Base-by-base conservation (phyloP, 2,113 vertebrate species). In the Hippocampus guttulatus region DNA sequence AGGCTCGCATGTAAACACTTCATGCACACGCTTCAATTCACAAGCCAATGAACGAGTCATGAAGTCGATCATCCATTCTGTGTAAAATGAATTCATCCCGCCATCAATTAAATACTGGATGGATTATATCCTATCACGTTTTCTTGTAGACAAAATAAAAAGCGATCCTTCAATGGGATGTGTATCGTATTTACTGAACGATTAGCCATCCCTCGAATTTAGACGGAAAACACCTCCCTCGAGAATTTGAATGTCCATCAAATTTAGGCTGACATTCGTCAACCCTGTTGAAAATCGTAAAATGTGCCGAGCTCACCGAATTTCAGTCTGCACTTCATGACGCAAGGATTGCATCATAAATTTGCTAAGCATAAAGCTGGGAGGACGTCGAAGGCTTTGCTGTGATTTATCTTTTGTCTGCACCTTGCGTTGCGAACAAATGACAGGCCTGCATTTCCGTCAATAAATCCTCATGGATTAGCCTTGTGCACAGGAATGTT, bases 401-500 rank as follows among this genome's bases (percentile, higher is more conserved):
- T 54, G n/a, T 15, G 40, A 8, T 69, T 47, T 16, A 21, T 30
- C 7, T 33, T 21, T 11, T n/a, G 8, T 38, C 74, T 20, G 64
- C 20, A 52, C 47, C 7, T 25, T 12, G 41, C 40, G 16, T 38
- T 71, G 6, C 11, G 33, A 12, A 52, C 60, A 61, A 33, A 58
- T 64, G 49, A 55, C 74, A 65, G 27, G 10, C 75, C 55, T 68
- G 11, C 14, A 78, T 74, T 68, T 77, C 67, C 18, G 10, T 63
- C 8, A 12, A 21, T 63, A n/a, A 63, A 63, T 41, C 54, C 58
- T 74, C 41, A 30, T 8, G 47, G 74, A 77, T 87, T 67, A 40
- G 71, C 67, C 78, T 52, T 71, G 45, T 74, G 41, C 77, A 66
- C 61, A 85, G 62, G 80, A 86, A 86, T 86, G 82, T 80, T 84